Evolutionary conservation across 2,113 vertebrate genomes (phyloP).

Genomic region (Pseudorectes ferrugineus): DNA sequence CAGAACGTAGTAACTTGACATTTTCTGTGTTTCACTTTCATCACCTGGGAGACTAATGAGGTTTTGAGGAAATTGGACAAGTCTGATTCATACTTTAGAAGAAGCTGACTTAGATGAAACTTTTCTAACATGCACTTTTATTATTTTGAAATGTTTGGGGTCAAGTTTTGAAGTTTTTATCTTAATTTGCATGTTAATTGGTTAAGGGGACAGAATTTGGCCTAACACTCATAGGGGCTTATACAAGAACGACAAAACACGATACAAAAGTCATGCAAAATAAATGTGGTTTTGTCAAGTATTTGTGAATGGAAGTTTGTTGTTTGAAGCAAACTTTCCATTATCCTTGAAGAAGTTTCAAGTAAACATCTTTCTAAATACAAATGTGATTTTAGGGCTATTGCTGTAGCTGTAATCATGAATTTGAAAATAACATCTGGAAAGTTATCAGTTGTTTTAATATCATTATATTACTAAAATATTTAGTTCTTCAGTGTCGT

Average conservation of each 20-base stretch:
- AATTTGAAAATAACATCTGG: neutral
- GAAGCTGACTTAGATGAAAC: neutral
- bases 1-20: fast-evolving
- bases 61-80: neutral
- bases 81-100: neutral
- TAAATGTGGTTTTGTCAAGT: neutral
- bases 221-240: neutral
- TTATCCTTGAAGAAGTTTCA: neutral
- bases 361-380: neutral
- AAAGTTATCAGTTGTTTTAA: neutral
- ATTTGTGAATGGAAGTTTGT: neutral
- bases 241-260: neutral
- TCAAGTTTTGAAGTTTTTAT: neutral
- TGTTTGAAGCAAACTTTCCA: slow-evolving; percentile 1
- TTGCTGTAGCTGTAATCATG: neutral
- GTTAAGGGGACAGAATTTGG: neutral
- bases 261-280: neutral
- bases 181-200: neutral
- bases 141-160: neutral
- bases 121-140: neutral
- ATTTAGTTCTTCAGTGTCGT: neutral
- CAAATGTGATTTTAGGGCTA: neutral
- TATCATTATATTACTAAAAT: neutral
- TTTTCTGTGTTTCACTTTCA: neutral
- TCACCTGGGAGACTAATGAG: neutral